Conservation (phyloP, 2,113 vertebrate genomes). For the Eptesicus fuscus region DNA sequence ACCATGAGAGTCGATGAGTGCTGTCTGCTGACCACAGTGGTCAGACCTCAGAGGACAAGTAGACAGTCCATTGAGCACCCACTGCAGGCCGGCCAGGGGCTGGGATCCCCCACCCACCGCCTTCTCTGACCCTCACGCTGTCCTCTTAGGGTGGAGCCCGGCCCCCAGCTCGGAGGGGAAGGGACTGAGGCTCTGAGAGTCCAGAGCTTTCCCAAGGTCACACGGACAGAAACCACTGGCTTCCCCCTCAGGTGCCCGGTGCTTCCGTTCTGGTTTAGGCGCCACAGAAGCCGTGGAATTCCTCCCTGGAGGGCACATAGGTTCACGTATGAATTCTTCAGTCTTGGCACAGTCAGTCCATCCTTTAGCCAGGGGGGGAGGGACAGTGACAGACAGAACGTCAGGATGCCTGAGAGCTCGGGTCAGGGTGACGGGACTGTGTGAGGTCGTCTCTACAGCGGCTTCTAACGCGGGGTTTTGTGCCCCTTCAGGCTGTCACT, state of each 20-base stretch:
- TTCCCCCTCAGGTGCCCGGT: too few species aligned
- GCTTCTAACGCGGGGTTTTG: background rate
- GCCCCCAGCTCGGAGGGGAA: background rate
- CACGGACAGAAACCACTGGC: background rate
- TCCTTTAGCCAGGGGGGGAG: background rate
- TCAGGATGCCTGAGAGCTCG: rapidly evolving
- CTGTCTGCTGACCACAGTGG: background rate
- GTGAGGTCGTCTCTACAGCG: background rate
- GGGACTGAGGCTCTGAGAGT: background rate
- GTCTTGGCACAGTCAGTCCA: background rate
- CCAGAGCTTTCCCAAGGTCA: background rate
- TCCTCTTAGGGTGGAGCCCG: background rate
- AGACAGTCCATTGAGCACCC: background rate
- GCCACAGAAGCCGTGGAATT: background rate
- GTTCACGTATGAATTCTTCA: background rate
- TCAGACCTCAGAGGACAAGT: background rate
- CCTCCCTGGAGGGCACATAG: background rate
- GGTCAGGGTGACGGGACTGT: too few species aligned
- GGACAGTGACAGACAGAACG: background rate
- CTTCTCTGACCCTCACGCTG: too few species aligned
- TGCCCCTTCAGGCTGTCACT: background rate
- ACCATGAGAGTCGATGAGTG: background rate
- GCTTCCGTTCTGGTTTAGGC: background rate
- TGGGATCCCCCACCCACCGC: rapidly evolving
- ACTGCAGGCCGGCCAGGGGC: too few species aligned